phyloP scores from a whole-genome alignment of 2,888 invertebrate species.

The Lasioglossum marginatum region DNA sequence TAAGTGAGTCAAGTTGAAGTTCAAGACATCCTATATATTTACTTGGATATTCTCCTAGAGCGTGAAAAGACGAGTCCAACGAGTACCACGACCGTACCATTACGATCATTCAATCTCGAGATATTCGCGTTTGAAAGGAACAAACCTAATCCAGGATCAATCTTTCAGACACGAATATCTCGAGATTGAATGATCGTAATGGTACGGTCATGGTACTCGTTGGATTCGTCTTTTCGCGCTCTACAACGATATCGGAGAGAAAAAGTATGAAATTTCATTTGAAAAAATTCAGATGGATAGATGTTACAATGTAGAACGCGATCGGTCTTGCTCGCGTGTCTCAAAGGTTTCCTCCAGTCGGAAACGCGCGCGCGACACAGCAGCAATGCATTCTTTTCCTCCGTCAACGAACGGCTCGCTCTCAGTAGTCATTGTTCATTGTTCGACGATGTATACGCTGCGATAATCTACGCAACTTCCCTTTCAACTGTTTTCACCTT shows the following conservation, averaged over 20 bases:
- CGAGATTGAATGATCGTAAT: background rate
- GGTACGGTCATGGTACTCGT: background rate
- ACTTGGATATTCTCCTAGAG: background rate
- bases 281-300: background rate
- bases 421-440: conserved; percentile 72
- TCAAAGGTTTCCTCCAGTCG: conserved; percentile 15
- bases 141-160: too few relatives aligned
- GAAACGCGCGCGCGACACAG: conserved; percentile 43
- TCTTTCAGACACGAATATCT: background rate
- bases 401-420: conserved; percentile 54
- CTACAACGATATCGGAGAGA: background rate
- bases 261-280: background rate
- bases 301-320: background rate
- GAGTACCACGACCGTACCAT: background rate
- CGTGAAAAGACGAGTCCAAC: background rate
- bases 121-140: background rate
- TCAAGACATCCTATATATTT: too few relatives aligned
- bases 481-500: conserved; percentile 49
- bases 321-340: conserved; percentile 7
- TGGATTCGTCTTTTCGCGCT: background rate
- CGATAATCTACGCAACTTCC: conserved; percentile 70
- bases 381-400: conserved; percentile 47
- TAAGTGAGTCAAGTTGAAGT: too few relatives aligned
- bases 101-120: background rate
- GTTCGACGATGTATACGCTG: conserved; percentile 60